Base-by-base conservation (phyloP, 2,113 vertebrate species). In the Tupaia chinensis region DNA sequence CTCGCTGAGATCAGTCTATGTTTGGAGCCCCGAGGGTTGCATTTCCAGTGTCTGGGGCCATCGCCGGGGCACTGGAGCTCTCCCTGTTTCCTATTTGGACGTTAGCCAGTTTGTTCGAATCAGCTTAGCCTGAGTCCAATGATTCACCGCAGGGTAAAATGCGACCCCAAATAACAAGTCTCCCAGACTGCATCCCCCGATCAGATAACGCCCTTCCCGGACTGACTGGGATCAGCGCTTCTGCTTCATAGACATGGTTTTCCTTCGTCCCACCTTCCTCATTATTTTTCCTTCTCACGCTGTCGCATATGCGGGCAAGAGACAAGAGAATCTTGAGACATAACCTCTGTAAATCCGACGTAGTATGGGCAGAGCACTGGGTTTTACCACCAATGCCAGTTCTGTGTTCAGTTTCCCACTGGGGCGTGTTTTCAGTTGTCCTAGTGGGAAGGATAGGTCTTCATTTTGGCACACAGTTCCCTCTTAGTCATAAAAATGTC, bases 401-500 rank as follows among this genome's bases (percentile, higher is more conserved):
- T 96, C 29, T 8, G 23, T 27, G 86, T 91, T 91, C 54, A 27
- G 79, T 0, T 73, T 88, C 27, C 70, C 74, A 86, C 16, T 5
- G 34, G 66, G 83, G 22, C 72, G 87, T 65, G 32, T n/a, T 69
- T 84, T 84, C 14, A 58, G 16, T 93, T 10, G 8, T 54, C 89
- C 53, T 63, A 27, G 56, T 68, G 53, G 60, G 29, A 84, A 73
- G 25, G 1, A 29, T 1, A 53, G 20, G 53, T 82, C 74, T 89
- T 88, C n/a, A 53, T 0, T 54, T 11, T 89, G 69, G 29, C 23
- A 44, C 20, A 9, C 10, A 56, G n/a, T 87, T 60, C 19, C 60
- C 66, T 94, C 58, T 32, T n/a, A 70, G 32, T 95, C 70, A 91
- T 70, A 74, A 14, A 90, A 82, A 69, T 34, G 77, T 69, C 68